These are phyloP conservation scores for Chymomyza fuscimana DNA, from an alignment of 2,888 invertebrate species.

Conservation along the genomic window DNA sequence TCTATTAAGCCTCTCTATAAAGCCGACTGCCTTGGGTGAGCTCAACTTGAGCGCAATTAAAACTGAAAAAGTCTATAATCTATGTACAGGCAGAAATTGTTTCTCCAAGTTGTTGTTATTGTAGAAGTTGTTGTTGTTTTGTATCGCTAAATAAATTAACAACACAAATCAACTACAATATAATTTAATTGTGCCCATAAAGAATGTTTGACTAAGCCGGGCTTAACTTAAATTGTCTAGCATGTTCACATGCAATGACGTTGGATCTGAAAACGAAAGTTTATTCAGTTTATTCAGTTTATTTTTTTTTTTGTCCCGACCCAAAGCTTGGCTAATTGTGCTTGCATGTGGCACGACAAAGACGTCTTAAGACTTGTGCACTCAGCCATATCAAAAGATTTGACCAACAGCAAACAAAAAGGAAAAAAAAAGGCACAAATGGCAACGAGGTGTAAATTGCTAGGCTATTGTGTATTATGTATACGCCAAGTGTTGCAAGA, in stretches of 20 bases:
- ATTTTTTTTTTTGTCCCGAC: not conserved
- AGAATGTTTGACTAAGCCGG: constrained; percentile 47
- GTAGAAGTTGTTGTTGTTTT: constrained; percentile 6
- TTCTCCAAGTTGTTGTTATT: constrained; percentile 6
- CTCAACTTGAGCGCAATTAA: constrained; percentile 47
- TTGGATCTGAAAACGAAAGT: constrained; percentile 55
- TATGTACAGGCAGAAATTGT: not conserved
- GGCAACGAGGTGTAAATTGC: constrained; percentile 13
- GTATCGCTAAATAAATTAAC: constrained; percentile 39
- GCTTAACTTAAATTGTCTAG: constrained; percentile 22
- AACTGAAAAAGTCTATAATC: constrained; percentile 18
- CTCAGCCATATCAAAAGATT: not conserved
- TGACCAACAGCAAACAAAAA: not conserved
- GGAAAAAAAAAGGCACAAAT: not conserved
- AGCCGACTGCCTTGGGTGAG: constrained; percentile 14
- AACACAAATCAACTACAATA: constrained; percentile 25
- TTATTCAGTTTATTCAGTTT: constrained; percentile 18
- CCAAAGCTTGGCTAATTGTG: not conserved
- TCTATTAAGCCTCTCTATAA: constrained; percentile 29
- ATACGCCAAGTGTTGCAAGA: constrained; percentile 20
- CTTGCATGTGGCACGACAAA: constrained; percentile 59
- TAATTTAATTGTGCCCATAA: constrained; percentile 69
- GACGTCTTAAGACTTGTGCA: not conserved
- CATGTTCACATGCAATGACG: constrained; percentile 6
- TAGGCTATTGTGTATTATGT: constrained; percentile 36